phyloP scores from a whole-genome alignment of 2,888 invertebrate genomes.

The Oegoconia quadripuncta region DNA sequence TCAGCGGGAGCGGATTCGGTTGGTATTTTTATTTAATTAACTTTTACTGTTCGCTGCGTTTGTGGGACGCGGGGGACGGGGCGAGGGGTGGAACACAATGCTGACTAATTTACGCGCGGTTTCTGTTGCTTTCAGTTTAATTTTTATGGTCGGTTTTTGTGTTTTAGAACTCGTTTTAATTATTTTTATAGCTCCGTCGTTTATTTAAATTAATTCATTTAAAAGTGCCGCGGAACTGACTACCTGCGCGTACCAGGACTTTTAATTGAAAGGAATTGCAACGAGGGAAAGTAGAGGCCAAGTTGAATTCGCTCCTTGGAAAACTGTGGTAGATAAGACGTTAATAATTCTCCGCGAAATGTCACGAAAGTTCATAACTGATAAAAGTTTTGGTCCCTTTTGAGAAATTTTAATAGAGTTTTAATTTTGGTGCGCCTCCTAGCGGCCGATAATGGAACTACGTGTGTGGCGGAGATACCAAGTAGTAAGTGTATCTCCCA shows the following conservation, averaged over 20 bases:
- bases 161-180: conserved; percentile 41
- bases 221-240: conserved; percentile 15
- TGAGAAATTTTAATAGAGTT: conserved; percentile 74
- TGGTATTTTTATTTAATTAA: conserved; percentile 72
- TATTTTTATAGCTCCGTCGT: conserved; percentile 34
- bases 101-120: conserved; percentile 62
- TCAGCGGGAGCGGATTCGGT: conserved; percentile 55
- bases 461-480: conserved; percentile 6
- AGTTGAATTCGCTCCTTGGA: conserved; percentile 54
- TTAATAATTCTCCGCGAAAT: conserved; percentile 75
- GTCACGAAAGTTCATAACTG: conserved; percentile 77
- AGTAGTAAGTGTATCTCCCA: no score
- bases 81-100: conserved; percentile 51
- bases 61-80: conserved; percentile 36
- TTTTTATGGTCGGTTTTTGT: conserved; percentile 38
- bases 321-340: conserved; percentile 65
- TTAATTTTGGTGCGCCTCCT: conserved; percentile 65
- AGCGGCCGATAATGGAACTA: conserved; percentile 49
- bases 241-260: conserved; percentile 26
- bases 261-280: conserved; percentile 65
- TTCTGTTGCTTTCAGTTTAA: conserved; percentile 48
- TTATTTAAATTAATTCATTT: conserved; percentile 27
- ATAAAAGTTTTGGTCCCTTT: conserved; percentile 74
- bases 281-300: conserved; percentile 49
- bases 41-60: conserved; percentile 51